A percentile compares a stretch with the other conserved stretches of the same genome.
phyloP scores from a whole-genome alignment of 2,888 invertebrate species.

The Caenorhabditis imperialis region DNA sequence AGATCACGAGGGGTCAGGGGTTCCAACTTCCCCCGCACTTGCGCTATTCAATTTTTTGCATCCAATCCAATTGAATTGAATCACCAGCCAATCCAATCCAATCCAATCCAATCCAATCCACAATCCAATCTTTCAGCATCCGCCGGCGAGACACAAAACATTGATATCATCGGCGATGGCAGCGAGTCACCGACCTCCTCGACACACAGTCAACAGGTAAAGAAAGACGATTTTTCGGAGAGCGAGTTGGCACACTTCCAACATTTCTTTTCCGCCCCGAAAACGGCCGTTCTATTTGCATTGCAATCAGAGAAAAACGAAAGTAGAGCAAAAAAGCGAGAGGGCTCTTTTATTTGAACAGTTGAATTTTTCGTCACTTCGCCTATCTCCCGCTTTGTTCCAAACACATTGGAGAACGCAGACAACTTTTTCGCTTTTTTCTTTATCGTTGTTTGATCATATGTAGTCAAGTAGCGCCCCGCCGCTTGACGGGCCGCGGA shows the following conservation, averaged over 20 bases:
- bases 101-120: no score
- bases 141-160: slow-evolving; percentile 57
- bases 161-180: slow-evolving; percentile 72
- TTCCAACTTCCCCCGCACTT: not conserved
- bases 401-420: slow-evolving; percentile 32
- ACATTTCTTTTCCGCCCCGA: slow-evolving; percentile 33
- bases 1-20: slow-evolving; percentile 16
- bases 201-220: slow-evolving; percentile 72
- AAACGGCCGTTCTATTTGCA: slow-evolving; percentile 42
- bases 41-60: slow-evolving; percentile 5
- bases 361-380: slow-evolving; percentile 53
- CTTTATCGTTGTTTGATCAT: slow-evolving; percentile 49
- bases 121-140: slow-evolving; percentile 44
- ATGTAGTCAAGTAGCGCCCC: slow-evolving; percentile 46
- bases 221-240: slow-evolving; percentile 1
- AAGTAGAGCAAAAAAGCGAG: slow-evolving; percentile 7
- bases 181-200: slow-evolving; percentile 76
- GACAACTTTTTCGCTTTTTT: slow-evolving; percentile 46
- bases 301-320: slow-evolving; percentile 35
- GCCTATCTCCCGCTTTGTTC: slow-evolving; percentile 25
- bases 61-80: no score
- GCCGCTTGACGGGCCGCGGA: slow-evolving; percentile 2
- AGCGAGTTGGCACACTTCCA: slow-evolving; percentile 47
- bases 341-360: slow-evolving; percentile 44
- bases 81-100: no score